Conservation (phyloP, 1,140 invertebrate species). For the Rhagoletis pomonella region DNA sequence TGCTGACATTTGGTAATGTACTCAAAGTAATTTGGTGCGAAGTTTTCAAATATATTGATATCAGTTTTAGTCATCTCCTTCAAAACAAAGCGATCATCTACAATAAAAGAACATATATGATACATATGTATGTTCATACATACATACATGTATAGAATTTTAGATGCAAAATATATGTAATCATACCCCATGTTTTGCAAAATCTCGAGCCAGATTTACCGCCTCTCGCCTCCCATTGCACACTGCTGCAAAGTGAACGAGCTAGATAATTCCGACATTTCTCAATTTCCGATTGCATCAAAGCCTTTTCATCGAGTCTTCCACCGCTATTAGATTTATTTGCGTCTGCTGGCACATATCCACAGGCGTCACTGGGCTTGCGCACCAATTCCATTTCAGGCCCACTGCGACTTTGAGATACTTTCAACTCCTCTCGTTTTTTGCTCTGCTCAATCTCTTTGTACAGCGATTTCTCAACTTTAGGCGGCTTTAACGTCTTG, state of each 20-base stretch:
- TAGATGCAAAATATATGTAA: constrained; percentile 75
- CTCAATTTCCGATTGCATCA: constrained; percentile 63
- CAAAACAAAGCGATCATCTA: constrained; percentile 96
- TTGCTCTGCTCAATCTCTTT: constrained; percentile 68
- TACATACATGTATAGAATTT: constrained; percentile 39
- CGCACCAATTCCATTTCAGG: constrained; percentile 69
- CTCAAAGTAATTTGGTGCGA: constrained; percentile 95
- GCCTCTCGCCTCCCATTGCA: constrained; percentile 94
- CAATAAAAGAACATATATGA: constrained; percentile 59
- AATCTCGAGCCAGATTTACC: constrained; percentile 98
- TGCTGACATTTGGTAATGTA: constrained; percentile 89
- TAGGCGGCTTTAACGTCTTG: constrained; percentile 64
- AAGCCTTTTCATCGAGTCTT: constrained; percentile 48
- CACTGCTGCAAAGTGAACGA: constrained; percentile 90
- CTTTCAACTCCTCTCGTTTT: constrained; percentile 70
- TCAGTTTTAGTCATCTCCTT: constrained; percentile 97
- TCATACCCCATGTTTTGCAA: constrained; percentile 86
- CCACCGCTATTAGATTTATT: constrained; percentile 19
- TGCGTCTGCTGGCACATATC: neutral
- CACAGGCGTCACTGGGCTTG: constrained; percentile 64
- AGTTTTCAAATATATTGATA: constrained; percentile 93
- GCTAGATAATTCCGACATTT: constrained; percentile 77
- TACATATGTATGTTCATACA: constrained; percentile 50
- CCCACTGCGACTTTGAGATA: constrained; percentile 68
- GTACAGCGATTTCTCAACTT: constrained; percentile 66